Evolutionary conservation across 1,140 invertebrate genomes (phyloP), one percentile per base, ranked within the genome.

Genomic region (Tribolium castaneum): DNA sequence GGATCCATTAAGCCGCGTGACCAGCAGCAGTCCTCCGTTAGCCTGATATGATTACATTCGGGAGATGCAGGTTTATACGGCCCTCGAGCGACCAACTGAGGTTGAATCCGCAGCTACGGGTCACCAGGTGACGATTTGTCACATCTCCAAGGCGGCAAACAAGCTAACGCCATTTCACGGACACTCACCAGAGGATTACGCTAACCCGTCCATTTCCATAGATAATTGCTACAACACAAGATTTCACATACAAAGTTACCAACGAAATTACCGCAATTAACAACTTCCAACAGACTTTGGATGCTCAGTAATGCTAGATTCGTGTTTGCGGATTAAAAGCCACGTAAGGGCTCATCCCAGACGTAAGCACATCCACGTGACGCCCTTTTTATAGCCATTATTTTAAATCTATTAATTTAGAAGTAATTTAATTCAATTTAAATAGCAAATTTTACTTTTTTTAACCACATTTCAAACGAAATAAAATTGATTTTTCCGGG

Each of bases 41-140:
- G 77, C 54, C 73, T 82, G 80, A 82, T 83, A 83, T 81, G 80
- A 83, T 83, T 81, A 83, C 80, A 79, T 83, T 78, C 75, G 78
- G 77, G 80, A 80, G 78, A 78, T 80, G 79, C 77, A 78, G 76
- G 82, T 81, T 83, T 84, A 84, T 83, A 84, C 80, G 76, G 79
- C 78, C 72, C 82, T 82, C 83, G 52, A 56, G 81, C 80, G 80
- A 66, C 77, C 73, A 51, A 78, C 81, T 75, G 80, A 80, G 81
- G 78, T 83, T 78, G 81, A 78, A 80, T 79, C 72, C 82, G 78
- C 25, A 78, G 80, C 76, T 78, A 84, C 80, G 81, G 84, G 84
- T 83, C 84, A 84, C 84, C 84, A 83, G 84, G 84, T 84, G 84
- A 83, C 83, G 80, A 85, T 85, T 85, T 85, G 84, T 85, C 83